These are phyloP conservation scores for Corythaeola cristata DNA, from an alignment of 2,113 vertebrate species.

Conservation along the genomic window DNA sequence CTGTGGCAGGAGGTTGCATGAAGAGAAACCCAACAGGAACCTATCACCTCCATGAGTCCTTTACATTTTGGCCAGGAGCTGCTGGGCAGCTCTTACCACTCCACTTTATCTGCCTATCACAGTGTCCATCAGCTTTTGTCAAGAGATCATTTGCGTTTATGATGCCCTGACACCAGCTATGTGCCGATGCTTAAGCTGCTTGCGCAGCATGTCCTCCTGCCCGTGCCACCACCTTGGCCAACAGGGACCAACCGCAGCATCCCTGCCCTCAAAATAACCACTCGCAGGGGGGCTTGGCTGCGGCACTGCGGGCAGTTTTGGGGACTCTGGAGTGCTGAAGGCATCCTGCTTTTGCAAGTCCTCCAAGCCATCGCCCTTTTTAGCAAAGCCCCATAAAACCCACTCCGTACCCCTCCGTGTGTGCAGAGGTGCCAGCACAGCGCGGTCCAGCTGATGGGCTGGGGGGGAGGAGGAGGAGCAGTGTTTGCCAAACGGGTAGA, in stretches of 20 bases:
- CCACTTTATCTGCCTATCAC: background rate
- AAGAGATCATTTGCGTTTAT: background rate
- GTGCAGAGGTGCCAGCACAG: background rate
- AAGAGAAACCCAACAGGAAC: background rate
- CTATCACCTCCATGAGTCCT: background rate
- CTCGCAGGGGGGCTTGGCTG: background rate
- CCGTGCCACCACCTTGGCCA: background rate
- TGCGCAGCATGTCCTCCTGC: background rate
- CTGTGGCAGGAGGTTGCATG: background rate
- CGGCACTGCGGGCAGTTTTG: background rate
- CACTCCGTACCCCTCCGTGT: rapidly evolving
- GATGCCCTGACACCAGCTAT: background rate
- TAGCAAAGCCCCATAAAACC: background rate
- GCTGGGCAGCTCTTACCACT: background rate
- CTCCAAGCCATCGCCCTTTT: background rate
- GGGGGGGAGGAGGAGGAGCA: background rate
- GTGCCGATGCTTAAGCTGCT: background rate
- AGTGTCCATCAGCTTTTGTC: background rate
- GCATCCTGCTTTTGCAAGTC: background rate
- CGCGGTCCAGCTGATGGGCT: background rate
- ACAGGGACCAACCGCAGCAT: background rate
- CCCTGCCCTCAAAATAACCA: background rate
- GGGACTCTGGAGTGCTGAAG: background rate
- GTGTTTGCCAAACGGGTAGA: rapidly evolving
- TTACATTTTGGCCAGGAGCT: background rate